These are phyloP conservation scores for Ceuthmochares aereus DNA, from an alignment of 2,113 vertebrate genomes.

Conservation along the genomic window DNA sequence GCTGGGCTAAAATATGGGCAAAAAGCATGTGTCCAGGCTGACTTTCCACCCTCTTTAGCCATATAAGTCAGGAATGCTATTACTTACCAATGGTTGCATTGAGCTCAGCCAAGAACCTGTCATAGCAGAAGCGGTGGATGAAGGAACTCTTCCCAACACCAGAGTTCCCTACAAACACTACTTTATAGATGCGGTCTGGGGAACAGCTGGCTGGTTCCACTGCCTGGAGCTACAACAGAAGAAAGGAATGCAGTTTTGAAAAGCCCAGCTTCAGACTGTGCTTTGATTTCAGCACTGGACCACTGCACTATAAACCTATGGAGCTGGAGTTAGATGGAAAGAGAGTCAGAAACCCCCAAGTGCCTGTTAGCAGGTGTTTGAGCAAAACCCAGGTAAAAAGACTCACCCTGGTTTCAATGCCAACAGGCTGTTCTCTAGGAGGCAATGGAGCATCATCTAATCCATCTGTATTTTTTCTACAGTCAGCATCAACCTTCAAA, in stretches of 20 bases:
- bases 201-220: slow-evolving; percentile 8
- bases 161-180: slow-evolving; percentile 85
- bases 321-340: neutral
- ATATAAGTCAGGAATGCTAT: neutral
- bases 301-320: neutral
- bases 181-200: slow-evolving; percentile 82
- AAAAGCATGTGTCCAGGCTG: neutral
- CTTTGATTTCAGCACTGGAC: neutral
- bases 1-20: neutral
- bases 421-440: slow-evolving; percentile 44
- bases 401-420: slow-evolving; percentile 46
- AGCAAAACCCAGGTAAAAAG: neutral
- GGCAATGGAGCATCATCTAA: neutral
- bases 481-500: neutral
- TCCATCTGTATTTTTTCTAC: slow-evolving; percentile 56
- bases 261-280: neutral
- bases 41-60: neutral
- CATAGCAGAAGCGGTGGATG: slow-evolving; percentile 83
- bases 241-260: neutral
- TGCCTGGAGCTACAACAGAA: slow-evolving; percentile 8
- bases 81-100: slow-evolving; percentile 80
- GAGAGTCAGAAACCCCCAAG: neutral
- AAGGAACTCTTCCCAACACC: slow-evolving; percentile 88
- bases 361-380: neutral
- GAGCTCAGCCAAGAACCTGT: slow-evolving; percentile 71